Conservation (phyloP, 2,888 invertebrate genomes). For the Crioceris asparagi region DNA sequence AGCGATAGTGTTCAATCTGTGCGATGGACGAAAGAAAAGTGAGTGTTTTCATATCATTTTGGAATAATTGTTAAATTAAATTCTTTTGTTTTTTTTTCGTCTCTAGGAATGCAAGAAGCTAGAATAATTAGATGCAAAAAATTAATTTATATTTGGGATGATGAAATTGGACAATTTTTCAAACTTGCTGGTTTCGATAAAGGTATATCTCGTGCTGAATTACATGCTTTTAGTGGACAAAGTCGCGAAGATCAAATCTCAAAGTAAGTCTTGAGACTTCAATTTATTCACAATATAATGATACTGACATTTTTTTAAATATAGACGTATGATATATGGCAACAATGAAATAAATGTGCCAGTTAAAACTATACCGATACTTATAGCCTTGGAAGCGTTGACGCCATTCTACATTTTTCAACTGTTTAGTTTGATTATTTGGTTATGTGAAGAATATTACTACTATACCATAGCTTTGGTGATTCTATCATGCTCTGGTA, state of each 20-base stretch:
- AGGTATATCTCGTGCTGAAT: constrained; percentile 49
- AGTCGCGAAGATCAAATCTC: constrained; percentile 48
- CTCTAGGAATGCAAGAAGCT: constrained; percentile 34
- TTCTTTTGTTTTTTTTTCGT: constrained; percentile 2
- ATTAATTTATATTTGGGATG: constrained; percentile 73
- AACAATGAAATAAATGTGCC: constrained; percentile 76
- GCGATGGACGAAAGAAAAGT: constrained; percentile 27
- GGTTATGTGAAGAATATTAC: constrained; percentile 80
- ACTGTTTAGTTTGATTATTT: constrained; percentile 78
- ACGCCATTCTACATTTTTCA: constrained; percentile 96
- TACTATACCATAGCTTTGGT: constrained; percentile 82
- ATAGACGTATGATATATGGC: constrained; percentile 69
- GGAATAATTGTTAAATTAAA: not conserved
- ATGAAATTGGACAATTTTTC: constrained; percentile 51
- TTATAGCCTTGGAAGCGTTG: constrained; percentile 73
- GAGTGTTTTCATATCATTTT: constrained; percentile 8
- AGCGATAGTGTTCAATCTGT: constrained; percentile 15
- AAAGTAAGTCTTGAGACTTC: constrained; percentile 40
- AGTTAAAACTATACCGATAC: constrained; percentile 57
- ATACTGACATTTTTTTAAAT: constrained; percentile 13
- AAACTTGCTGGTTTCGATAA: constrained; percentile 65
- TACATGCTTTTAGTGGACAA: constrained; percentile 52
- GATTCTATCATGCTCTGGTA: constrained; percentile 72
- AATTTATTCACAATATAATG: not conserved
- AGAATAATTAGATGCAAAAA: constrained; percentile 73